These are phyloP conservation scores for Cristatella mucedo DNA, from an alignment of 2,888 invertebrate species.

Conservation along the genomic window DNA sequence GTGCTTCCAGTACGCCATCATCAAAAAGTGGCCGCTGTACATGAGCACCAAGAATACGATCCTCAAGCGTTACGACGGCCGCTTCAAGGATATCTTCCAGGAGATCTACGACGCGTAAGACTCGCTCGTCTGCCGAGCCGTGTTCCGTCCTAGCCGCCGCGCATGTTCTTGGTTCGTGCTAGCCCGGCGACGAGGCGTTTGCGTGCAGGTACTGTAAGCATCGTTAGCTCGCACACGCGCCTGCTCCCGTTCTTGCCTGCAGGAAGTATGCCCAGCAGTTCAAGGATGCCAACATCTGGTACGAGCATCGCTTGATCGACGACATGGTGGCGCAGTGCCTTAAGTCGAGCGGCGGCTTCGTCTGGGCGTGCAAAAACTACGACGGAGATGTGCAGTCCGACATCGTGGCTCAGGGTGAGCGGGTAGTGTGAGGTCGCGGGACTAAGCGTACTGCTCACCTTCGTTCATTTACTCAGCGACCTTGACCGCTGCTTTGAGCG, in stretches of 20 bases:
- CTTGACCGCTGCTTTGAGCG: too few relatives aligned
- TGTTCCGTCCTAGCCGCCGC: constrained; percentile 7
- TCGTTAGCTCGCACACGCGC: too few relatives aligned
- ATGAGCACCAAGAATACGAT: constrained; percentile 81
- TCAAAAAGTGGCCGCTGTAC: constrained; percentile 74
- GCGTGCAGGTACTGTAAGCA: constrained; percentile 5
- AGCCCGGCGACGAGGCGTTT: constrained; percentile 8
- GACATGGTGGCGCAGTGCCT: constrained; percentile 77
- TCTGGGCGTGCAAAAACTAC: constrained; percentile 85
- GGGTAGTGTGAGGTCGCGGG: too few relatives aligned
- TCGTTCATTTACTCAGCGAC: too few relatives aligned
- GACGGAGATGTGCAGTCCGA: constrained; percentile 82
- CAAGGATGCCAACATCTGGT: constrained; percentile 65
- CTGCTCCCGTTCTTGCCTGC: constrained; percentile 10
- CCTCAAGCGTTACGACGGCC: constrained; percentile 68
- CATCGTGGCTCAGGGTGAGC: constrained; percentile 55
- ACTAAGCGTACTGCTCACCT: too few relatives aligned
- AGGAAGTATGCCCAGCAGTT: constrained; percentile 55
- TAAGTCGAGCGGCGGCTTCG: constrained; percentile 68
- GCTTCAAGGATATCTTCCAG: constrained; percentile 80
- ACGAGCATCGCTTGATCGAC: constrained; percentile 75
- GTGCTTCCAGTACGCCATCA: constrained; percentile 67
- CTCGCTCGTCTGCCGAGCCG: constrained; percentile 32
- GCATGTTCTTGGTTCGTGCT: neutral
- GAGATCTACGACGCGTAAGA: constrained; percentile 63